These are phyloP conservation scores for Neelides sp. DNA, from an alignment of 1,140 invertebrate species.

Conservation along the genomic window DNA sequence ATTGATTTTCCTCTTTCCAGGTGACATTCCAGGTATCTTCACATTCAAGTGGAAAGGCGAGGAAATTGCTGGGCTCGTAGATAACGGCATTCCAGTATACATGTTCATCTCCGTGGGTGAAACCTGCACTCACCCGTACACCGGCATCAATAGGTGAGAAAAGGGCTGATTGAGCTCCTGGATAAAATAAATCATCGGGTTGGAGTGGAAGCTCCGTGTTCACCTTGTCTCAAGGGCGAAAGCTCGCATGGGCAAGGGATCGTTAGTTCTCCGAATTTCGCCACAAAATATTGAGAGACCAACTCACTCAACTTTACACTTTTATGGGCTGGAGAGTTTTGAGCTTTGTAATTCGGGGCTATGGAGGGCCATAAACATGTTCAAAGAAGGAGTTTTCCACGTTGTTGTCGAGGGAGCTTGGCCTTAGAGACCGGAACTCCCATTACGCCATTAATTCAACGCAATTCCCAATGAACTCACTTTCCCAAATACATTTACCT, in stretches of 20 bases:
- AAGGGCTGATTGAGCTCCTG: neutral
- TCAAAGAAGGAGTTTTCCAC: no score
- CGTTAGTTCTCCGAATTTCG: conserved; percentile 2
- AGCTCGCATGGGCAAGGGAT: neutral
- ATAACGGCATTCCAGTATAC: conserved; percentile 50
- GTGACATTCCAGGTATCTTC: conserved; percentile 62
- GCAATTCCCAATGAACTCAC: no score
- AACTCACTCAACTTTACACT: neutral
- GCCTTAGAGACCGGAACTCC: no score
- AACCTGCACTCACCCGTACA: conserved; percentile 42
- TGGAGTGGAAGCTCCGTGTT: conserved; percentile 8
- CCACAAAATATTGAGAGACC: neutral
- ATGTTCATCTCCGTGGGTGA: conserved; percentile 52
- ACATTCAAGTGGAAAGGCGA: conserved; percentile 61
- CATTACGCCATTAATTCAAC: no score
- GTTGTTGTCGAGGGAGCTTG: no score
- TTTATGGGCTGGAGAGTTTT: neutral
- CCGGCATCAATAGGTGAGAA: conserved; percentile 48
- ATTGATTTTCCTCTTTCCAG: conserved; percentile 35
- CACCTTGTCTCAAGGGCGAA: neutral
- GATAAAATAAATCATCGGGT: neutral
- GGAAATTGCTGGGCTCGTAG: conserved; percentile 50
- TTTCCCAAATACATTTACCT: no score
- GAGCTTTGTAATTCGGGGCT: no score
- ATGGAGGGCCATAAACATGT: no score